A percentile compares a stretch with the other conserved stretches of the same genome.
Evolutionary conservation across 35 echinoderm and acorn worm species (phyloP).

Genomic region (Diadema setosum): DNA sequence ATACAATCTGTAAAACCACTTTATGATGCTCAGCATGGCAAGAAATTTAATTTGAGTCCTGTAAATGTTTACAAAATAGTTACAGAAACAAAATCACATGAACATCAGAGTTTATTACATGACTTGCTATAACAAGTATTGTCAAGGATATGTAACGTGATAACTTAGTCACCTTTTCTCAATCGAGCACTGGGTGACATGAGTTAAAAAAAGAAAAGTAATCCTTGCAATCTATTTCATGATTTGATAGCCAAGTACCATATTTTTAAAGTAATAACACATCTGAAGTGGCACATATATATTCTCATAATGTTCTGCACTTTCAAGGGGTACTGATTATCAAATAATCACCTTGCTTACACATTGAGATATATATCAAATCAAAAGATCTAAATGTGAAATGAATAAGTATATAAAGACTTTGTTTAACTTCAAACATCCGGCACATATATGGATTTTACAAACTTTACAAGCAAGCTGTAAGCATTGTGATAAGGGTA

Average conservation of each 20-base stretch:
- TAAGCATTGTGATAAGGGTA: no score
- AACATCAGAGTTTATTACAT: background rate
- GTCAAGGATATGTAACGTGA: background rate
- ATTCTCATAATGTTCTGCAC: no score
- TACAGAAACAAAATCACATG: background rate
- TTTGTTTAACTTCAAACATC: no score
- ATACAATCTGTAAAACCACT: no score
- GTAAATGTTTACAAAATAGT: conserved; percentile 13
- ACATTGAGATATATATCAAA: no score
- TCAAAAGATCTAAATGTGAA: no score
- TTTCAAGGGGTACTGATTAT: no score
- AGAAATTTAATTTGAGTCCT: conserved; percentile 22
- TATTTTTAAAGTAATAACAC: background rate
- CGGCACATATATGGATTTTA: no score
- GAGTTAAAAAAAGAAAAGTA: background rate
- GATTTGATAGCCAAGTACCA: background rate
- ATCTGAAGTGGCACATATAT: no score
- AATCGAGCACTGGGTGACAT: background rate
- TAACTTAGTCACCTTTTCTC: background rate
- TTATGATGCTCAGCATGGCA: conserved; percentile 21
- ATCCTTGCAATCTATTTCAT: background rate
- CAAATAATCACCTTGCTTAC: no score
- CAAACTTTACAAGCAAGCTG: no score
- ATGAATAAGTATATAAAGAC: no score
- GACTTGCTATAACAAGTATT: background rate